Conservation (phyloP, 1,140 invertebrate genomes). For the Drosophila grimshawi region DNA sequence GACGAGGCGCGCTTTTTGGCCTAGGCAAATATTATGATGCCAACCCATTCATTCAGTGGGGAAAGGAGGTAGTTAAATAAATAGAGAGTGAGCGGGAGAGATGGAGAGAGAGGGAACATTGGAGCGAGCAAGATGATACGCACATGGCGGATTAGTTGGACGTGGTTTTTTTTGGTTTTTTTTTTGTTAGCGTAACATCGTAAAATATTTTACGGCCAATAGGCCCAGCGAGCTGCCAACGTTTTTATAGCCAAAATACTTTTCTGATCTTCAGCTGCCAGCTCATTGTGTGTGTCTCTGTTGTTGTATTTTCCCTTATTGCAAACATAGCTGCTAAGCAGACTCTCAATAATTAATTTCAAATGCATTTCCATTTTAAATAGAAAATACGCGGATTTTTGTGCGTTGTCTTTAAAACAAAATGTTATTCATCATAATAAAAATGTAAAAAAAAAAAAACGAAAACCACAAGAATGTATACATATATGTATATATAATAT, state of each 20-base stretch:
- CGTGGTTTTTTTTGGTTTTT: slow-evolving; percentile 12
- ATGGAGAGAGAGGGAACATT: background rate
- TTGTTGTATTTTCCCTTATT: too few species aligned
- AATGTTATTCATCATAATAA: slow-evolving; percentile 2
- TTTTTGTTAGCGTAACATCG: slow-evolving; percentile 77
- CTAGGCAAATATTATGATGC: slow-evolving; percentile 83
- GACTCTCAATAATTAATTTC: background rate
- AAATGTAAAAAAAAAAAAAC: background rate
- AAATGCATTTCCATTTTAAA: slow-evolving; percentile 1
- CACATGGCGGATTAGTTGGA: slow-evolving; percentile 42
- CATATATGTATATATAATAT: slow-evolving; percentile 8
- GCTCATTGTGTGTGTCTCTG: slow-evolving; percentile 20
- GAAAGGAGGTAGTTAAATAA: slow-evolving; percentile 2
- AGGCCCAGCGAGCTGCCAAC: slow-evolving; percentile 62
- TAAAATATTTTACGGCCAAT: slow-evolving; percentile 82
- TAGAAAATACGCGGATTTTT: background rate
- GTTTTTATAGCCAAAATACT: slow-evolving; percentile 64
- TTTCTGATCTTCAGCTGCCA: slow-evolving; percentile 47
- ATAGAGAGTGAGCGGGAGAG: background rate
- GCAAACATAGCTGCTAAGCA: slow-evolving; percentile 44
- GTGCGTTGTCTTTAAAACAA: background rate
- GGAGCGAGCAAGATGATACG: slow-evolving; percentile 12
- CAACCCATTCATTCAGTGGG: slow-evolving; percentile 51
- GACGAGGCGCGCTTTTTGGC: slow-evolving; percentile 35
- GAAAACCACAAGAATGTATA: too few species aligned